These are phyloP conservation scores for Adelphocoris suturalis DNA, from an alignment of 2,888 invertebrate species.

Conservation along the genomic window DNA sequence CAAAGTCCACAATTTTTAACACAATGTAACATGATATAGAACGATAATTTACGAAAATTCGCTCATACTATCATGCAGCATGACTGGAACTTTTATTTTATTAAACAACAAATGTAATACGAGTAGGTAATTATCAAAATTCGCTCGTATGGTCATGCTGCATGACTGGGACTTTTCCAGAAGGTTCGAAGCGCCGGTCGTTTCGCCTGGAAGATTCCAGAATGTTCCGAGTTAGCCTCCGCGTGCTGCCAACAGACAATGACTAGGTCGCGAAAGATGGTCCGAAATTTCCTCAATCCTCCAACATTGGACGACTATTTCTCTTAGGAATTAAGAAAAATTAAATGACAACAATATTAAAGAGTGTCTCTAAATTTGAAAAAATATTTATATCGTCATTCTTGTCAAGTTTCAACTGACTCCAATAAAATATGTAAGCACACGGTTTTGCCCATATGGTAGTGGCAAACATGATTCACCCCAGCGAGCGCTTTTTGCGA, in stretches of 20 bases:
- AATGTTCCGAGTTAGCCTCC: not conserved
- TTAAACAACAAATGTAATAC: no score
- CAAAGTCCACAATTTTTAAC: no score
- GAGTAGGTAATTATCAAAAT: no score
- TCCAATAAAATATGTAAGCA: not conserved
- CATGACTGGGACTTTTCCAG: no score
- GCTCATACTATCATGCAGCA: no score
- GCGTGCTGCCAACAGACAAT: not conserved
- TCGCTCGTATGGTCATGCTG: no score
- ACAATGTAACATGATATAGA: no score
- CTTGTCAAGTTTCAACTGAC: not conserved
- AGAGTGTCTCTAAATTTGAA: not conserved
- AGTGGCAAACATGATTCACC: conserved; percentile 16
- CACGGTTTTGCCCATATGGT: conserved; percentile 22
- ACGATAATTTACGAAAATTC: no score
- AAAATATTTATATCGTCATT: not conserved
- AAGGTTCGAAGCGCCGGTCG: not conserved
- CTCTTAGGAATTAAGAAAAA: not conserved
- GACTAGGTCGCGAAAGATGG: not conserved
- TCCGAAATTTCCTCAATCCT: not conserved
- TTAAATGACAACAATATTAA: not conserved
- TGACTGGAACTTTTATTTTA: no score
- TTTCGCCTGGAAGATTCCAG: conserved; percentile 15
- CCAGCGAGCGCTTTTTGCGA: not conserved
- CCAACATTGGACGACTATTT: not conserved